phyloP scores from a whole-genome alignment of 2,888 invertebrate genomes.

The Heterodera filipjevi region DNA sequence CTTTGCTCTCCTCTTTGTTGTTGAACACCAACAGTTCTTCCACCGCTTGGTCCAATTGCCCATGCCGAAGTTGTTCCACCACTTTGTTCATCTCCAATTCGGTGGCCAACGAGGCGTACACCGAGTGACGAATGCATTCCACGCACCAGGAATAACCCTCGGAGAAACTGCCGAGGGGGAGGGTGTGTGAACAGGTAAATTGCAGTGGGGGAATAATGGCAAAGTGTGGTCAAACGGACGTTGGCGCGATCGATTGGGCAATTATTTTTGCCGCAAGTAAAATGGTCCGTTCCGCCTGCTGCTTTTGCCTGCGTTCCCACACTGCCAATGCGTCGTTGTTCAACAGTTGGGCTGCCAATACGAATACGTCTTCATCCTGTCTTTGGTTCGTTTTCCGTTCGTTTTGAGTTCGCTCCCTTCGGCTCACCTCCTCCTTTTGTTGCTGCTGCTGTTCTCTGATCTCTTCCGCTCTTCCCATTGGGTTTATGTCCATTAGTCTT shows the following conservation, averaged over 20 bases:
- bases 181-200: background rate
- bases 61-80: conserved; percentile 78
- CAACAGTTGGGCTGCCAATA: conserved; percentile 71
- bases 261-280: conserved; percentile 86
- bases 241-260: conserved; percentile 78
- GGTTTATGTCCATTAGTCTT: conserved; percentile 83
- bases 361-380: conserved; percentile 53
- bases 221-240: conserved; percentile 41
- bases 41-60: conserved; percentile 78
- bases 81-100: conserved; percentile 86
- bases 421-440: background rate
- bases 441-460: conserved; percentile 69
- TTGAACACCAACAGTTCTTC: conserved; percentile 84
- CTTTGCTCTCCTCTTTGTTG: conserved; percentile 79
- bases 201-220: background rate
- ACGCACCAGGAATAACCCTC: conserved; percentile 79
- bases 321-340: conserved; percentile 66
- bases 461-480: conserved; percentile 74
- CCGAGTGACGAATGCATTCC: conserved; percentile 86
- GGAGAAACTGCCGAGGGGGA: conserved; percentile 65
- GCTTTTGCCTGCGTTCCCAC: conserved; percentile 73
- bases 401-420: no score
- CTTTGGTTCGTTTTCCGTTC: background rate
- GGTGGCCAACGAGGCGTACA: conserved; percentile 79
- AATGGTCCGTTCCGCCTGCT: conserved; percentile 80